Evolutionary conservation across 53 echinoderm and acorn worm species (phyloP).

Genomic region (Astropecten irregularis): DNA sequence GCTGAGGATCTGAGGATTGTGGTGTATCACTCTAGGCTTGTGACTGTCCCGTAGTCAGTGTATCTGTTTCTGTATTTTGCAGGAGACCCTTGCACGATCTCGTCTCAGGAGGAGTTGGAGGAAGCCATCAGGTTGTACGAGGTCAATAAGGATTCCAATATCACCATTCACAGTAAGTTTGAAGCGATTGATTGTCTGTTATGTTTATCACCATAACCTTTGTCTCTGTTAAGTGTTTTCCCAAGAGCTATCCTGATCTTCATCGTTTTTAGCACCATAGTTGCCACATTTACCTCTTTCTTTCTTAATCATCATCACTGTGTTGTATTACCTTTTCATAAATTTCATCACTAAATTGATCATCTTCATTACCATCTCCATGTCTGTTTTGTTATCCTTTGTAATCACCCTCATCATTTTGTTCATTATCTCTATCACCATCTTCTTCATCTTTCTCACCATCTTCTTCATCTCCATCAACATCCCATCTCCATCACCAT

Average conservation of each 20-base stretch:
- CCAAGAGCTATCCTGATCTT: neutral
- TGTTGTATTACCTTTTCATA: slow-evolving; percentile 9
- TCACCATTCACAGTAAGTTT: slow-evolving; percentile 94
- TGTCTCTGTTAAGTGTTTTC: no score
- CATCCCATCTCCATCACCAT: neutral
- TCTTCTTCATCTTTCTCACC: neutral
- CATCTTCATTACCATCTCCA: neutral
- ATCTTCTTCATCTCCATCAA: neutral
- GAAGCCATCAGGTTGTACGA: slow-evolving; percentile 96
- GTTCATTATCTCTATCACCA: slow-evolving; percentile 17
- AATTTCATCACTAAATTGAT: slow-evolving; percentile 17
- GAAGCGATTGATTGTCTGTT: neutral
- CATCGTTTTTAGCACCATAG: neutral
- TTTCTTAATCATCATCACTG: neutral
- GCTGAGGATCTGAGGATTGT: no score
- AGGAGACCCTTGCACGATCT: slow-evolving; percentile 98
- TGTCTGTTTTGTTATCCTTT: neutral
- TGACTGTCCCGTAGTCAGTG: no score
- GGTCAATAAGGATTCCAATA: slow-evolving; percentile 95
- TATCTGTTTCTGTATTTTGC: no score
- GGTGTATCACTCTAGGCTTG: no score
- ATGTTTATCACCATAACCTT: neutral
- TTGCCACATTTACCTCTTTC: neutral
- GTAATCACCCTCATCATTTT: neutral
- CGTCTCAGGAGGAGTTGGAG: slow-evolving; percentile 92